phyloP scores from a whole-genome alignment of 2,888 invertebrate genomes.

The Cryptus armator region DNA sequence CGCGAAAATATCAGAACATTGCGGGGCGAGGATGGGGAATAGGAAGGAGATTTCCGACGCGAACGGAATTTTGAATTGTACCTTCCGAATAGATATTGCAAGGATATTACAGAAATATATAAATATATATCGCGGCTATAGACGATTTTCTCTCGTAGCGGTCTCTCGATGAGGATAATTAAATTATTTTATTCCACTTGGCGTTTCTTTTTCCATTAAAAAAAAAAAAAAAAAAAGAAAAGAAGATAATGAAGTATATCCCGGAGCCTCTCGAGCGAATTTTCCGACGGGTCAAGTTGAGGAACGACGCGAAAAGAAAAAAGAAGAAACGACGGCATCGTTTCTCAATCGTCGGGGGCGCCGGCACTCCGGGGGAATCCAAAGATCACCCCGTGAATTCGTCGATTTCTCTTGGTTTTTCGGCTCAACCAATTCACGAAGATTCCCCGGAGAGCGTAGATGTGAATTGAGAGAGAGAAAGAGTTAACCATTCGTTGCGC shows the following conservation, averaged over 20 bases:
- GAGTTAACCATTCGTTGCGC: conserved; percentile 26
- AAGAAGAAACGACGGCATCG: not conserved
- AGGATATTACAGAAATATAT: conserved; percentile 10
- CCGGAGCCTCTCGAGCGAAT: not conserved
- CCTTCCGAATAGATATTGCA: conserved; percentile 26
- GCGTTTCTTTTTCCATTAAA: not conserved
- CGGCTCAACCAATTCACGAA: too few relatives aligned
- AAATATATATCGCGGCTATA: not conserved
- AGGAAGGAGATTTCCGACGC: conserved; percentile 40
- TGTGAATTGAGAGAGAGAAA: not conserved
- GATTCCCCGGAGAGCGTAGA: too few relatives aligned
- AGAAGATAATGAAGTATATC: not conserved
- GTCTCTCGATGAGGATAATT: conserved; percentile 15
- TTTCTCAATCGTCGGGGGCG: too few relatives aligned
- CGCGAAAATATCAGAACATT: conserved; percentile 32
- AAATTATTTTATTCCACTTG: conserved; percentile 23
- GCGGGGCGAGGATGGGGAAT: not conserved
- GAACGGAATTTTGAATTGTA: conserved; percentile 58
- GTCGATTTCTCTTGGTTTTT: too few relatives aligned
- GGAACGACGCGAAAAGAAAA: not conserved
- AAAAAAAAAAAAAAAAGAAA: not conserved
- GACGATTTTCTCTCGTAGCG: not conserved
- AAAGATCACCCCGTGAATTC: too few relatives aligned
- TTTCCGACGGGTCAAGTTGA: not conserved
- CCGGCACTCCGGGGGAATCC: too few relatives aligned